Evolutionary conservation across 2,888 invertebrate species (phyloP), one percentile per base, ranked within the genome.

Genomic region (Calephelis perditalis): DNA sequence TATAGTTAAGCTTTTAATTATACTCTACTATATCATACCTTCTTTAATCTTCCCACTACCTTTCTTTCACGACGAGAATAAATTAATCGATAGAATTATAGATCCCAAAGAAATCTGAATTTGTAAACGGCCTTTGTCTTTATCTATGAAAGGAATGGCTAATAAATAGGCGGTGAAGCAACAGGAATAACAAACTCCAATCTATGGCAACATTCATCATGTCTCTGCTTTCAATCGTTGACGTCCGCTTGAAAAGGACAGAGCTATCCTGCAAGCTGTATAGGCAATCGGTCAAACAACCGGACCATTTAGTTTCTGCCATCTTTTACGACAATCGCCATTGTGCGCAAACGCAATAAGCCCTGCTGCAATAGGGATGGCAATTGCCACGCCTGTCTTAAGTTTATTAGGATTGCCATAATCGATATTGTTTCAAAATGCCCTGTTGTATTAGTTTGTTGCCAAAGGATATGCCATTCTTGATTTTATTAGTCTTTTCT

Each of bases 261-360:
- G 72, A 74, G 70, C 71, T 64, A 68, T 72, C 69, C 71, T 68
- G 66, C 70, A 70, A 69, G 73, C 70, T 84, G 82, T 82, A 82
- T 77, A 73, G 76, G 70, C 82, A 78, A 85, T 86, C 82, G 75
- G 75, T 83, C 80, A 82, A 77, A 78, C 74, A 73, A 71, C 72
- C 74, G 75, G 72, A 74, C 79, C 77, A 82, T 84, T 86, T 82
- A 77, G 81, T 81, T 77, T 75, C 79, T 82, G 81, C 77, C 82
- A 79, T 79, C 78, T 80, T 82, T 82, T 82, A 82, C 77, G 78
- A 79, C 75, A 70, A 73, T 70, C 69, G 65, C 64, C 65, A 82
- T 84, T 84, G 82, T 82, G 72, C 71, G 65, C 64, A 63, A 67
- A 62, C 65, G 68, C 68, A 71, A 66, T 63, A 70, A 66, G 65